Evolutionary conservation across 2,113 vertebrate species (phyloP), one percentile per base, ranked within the genome.

Genomic region (Paramormyrops kingsleyae): DNA sequence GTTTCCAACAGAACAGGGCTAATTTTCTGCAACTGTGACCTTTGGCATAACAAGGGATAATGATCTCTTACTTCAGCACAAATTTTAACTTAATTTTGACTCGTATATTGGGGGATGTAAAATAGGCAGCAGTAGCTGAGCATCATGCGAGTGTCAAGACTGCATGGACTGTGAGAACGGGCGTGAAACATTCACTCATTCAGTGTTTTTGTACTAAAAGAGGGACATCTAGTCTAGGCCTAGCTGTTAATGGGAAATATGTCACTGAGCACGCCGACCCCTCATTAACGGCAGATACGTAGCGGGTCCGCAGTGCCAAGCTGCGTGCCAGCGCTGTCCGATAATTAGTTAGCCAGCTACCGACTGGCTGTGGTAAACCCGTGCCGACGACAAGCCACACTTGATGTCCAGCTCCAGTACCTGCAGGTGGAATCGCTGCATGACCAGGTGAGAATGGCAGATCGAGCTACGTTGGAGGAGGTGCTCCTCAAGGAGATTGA

Each of bases 1-100:
- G 87, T 21, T 52, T 88, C 53, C 17, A 52, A 31, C 87, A 88
- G 19, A 62, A 59, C 53, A 24, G 52, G 8, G 53, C 87, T 88
- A 62, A 88, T 88, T 88, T 88, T 88, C 87, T 62, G 85, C 85
- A 35, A 31, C 85, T 15, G 49, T 31, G n/a, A 87, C 85, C 85
- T 87, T 87, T 31, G 27, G 49, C 21, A n/a, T 27, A 35, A 50
- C 21, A 31, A 27, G 9, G 39, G 53, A 59, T 46, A 24, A 88
- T 44, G 47, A 42, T 88, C 53, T 59, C 52, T 53, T 87, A 35
- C 50, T 21, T 12, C 50, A 35, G n/a, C 50, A 35, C 27, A 35
- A 87, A 53, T 35, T 85, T 31, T 53, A 87, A 27, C 46, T 19
- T 31, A 39, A 53, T 52, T 87, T 87, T 87, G n/a, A 19, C 46